Percentiles rank a stretch among this genome's conserved stretches.
These are phyloP conservation scores for Onychomys leucogaster DNA, from an alignment of 2,797 vertebrate genomes.

Conservation along the genomic window DNA sequence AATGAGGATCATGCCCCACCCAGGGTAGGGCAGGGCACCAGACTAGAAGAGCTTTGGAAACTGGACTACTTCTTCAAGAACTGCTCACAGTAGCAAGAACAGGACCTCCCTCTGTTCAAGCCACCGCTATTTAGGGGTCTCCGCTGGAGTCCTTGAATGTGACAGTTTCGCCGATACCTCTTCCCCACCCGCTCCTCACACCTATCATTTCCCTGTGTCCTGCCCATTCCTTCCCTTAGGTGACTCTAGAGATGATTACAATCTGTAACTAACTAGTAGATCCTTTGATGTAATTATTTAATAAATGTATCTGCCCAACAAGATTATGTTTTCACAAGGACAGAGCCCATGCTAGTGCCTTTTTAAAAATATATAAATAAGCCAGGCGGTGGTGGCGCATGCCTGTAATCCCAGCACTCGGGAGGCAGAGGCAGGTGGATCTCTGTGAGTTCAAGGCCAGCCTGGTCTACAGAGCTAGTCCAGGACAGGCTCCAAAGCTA, in stretches of 20 bases:
- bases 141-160: background rate
- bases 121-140: background rate
- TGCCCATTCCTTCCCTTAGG: background rate
- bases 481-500: no score
- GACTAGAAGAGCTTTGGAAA: background rate
- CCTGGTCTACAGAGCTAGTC: no score
- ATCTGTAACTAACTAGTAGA: background rate
- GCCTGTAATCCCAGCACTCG: no score
- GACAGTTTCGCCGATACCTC: background rate
- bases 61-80: background rate
- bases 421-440: no score
- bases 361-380: background rate
- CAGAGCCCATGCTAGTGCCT: background rate
- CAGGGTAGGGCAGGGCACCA: background rate
- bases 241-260: background rate
- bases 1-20: background rate
- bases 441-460: no score
- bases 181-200: background rate
- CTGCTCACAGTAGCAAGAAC: background rate
- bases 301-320: background rate
- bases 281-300: background rate
- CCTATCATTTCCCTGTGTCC: background rate
- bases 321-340: slow-evolving; percentile 4
- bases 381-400: no score
- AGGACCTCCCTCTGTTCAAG: background rate